Conservation (phyloP, 2,888 invertebrate genomes). For the Epsilonema sp. region DNA sequence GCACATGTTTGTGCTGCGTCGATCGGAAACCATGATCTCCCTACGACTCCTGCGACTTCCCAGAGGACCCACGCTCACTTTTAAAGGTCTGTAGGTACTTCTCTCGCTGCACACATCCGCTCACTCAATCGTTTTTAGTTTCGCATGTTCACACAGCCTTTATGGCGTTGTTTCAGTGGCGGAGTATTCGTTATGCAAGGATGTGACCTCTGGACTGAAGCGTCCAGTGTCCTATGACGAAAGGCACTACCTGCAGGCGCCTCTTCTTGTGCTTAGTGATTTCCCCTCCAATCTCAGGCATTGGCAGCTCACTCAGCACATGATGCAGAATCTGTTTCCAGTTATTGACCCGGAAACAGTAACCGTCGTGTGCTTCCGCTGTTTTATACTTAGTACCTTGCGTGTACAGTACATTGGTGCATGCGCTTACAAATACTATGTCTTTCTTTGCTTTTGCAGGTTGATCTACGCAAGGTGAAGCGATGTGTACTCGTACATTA, state of each 20-base stretch:
- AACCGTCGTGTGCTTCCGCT: constrained; percentile 10
- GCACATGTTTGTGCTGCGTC: constrained; percentile 71
- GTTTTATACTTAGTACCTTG: too few species aligned
- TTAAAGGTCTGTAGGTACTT: too few species aligned
- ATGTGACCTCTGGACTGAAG: constrained; percentile 62
- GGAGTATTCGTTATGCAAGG: constrained; percentile 58
- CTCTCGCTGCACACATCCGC: too few species aligned
- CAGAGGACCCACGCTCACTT: constrained; percentile 48
- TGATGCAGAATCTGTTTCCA: constrained; percentile 97
- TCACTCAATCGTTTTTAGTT: background rate
- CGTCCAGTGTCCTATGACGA: constrained; percentile 48
- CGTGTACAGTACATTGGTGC: too few species aligned
- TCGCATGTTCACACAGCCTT: background rate
- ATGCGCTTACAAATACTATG: too few species aligned
- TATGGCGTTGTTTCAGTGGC: constrained; percentile 29
- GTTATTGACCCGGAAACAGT: constrained; percentile 78
- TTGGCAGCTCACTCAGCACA: constrained; percentile 71
- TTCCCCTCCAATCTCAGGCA: constrained; percentile 39
- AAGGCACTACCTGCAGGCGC: constrained; percentile 49
- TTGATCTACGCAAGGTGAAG: constrained; percentile 62
- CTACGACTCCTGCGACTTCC: constrained; percentile 65
- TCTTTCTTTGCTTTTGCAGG: constrained; percentile 39
- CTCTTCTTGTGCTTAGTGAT: constrained; percentile 51
- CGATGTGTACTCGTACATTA: constrained; percentile 79
- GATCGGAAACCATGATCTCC: constrained; percentile 60